These are phyloP conservation scores for Scyliorhinus canicula DNA, from an alignment of 2,797 vertebrate genomes.

Conservation along the genomic window DNA sequence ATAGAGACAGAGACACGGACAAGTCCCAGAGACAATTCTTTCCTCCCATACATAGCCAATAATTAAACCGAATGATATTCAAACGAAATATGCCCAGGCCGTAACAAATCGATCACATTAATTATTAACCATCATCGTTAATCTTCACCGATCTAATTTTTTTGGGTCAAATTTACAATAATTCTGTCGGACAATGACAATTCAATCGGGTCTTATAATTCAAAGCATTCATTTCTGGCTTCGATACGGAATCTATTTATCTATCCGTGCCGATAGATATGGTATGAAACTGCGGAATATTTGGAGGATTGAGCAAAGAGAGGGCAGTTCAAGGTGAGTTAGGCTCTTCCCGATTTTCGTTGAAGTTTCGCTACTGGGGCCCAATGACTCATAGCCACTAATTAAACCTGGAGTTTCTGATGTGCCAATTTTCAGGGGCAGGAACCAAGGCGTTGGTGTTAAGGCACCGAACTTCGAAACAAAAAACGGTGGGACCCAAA, in stretches of 20 bases:
- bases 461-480: not conserved
- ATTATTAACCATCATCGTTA: not conserved
- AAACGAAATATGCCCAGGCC: not conserved
- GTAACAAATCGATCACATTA: not conserved
- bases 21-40: not conserved
- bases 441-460: not conserved
- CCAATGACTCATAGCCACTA: too few relatives aligned
- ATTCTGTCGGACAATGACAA: not conserved
- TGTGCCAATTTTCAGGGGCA: not conserved
- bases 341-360: not conserved
- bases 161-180: not conserved
- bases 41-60: not conserved
- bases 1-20: too few relatives aligned
- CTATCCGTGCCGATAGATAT: not conserved
- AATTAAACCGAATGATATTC: not conserved
- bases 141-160: not conserved
- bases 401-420: not conserved
- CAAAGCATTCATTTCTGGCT: not conserved
- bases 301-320: not conserved
- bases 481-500: not conserved
- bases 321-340: not conserved
- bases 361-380: too few relatives aligned
- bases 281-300: not conserved
- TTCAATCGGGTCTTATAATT: not conserved
- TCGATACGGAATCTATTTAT: not conserved